phyloP scores from a whole-genome alignment of 2,888 invertebrate genomes.

The Nysson spinosus region DNA sequence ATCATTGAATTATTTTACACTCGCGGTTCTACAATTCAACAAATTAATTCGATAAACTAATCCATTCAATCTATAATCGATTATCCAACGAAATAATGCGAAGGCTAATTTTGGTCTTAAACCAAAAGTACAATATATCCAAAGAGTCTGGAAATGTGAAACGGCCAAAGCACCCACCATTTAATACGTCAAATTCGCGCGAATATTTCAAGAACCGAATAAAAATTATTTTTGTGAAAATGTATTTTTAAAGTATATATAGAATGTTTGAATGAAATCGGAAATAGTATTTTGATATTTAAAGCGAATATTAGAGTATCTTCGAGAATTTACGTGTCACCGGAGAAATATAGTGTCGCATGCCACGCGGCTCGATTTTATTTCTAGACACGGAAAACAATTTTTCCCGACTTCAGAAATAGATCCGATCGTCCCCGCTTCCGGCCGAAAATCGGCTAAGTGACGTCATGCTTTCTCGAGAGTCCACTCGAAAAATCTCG shows the following conservation, averaged over 20 bases:
- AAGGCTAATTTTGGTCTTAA: no score
- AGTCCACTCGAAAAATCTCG: conserved; percentile 37
- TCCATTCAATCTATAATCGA: no score
- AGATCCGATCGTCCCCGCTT: conserved; percentile 33
- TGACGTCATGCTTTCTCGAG: conserved; percentile 48
- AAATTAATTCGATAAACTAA: no score
- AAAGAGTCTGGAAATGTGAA: no score
- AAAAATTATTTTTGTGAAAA: background rate
- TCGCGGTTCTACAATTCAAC: background rate
- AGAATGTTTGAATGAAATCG: conserved; percentile 20
- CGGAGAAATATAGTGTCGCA: conserved; percentile 33
- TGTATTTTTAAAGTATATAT: no score
- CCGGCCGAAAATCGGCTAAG: conserved; percentile 31
- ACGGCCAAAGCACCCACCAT: no score
- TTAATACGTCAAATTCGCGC: no score
- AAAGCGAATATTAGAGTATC: no score
- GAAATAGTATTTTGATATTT: conserved; percentile 10
- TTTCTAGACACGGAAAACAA: conserved; percentile 60
- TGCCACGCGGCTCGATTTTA: conserved; percentile 50
- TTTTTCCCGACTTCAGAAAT: conserved; percentile 47
- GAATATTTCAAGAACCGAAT: no score
- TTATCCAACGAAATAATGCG: no score
- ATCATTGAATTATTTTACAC: conserved; percentile 8
- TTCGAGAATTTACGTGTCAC: conserved; percentile 22
- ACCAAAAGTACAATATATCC: no score